Evolutionary conservation across 2,113 vertebrate genomes (phyloP).

Genomic region (Phalacrocorax carbo): DNA sequence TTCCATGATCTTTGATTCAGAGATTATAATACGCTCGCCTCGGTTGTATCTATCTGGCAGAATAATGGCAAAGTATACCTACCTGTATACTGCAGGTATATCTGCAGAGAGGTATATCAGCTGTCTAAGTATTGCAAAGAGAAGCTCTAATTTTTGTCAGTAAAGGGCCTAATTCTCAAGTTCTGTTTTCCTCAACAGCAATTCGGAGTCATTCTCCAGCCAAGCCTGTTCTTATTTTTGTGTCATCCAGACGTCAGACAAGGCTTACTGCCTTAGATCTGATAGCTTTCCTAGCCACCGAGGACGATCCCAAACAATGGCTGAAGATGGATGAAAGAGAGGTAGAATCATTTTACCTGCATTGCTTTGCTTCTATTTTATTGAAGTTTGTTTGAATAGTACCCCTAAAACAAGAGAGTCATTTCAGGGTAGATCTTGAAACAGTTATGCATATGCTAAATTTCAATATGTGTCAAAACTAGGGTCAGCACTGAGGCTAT

Average conservation of each 20-base stretch:
- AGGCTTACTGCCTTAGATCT: conserved; percentile 95
- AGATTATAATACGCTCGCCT: not conserved
- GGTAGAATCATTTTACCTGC: conserved; percentile 72
- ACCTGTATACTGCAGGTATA: not conserved
- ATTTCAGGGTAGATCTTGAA: not conserved
- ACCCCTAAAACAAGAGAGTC: not conserved
- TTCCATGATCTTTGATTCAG: not conserved
- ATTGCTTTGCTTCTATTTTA: not conserved
- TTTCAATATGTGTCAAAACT: not conserved
- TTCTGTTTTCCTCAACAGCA: conserved; percentile 77
- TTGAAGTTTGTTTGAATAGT: not conserved
- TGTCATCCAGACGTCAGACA: conserved; percentile 95
- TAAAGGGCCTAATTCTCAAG: not conserved
- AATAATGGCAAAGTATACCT: not conserved
- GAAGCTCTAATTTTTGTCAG: not conserved
- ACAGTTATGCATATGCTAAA: not conserved
- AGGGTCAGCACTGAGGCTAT: not conserved
- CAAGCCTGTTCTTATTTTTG: conserved; percentile 97
- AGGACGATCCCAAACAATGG: conserved; percentile 98
- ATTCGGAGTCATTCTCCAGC: conserved; percentile 96
- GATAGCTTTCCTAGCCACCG: conserved; percentile 94
- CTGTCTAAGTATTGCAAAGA: not conserved
- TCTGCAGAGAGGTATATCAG: not conserved
- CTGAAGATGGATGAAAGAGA: conserved; percentile 97
- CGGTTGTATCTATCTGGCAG: not conserved